Evolutionary conservation across 1,140 invertebrate genomes (phyloP), one percentile per base, ranked within the genome.

Genomic region (Rhyacophila brunnea): DNA sequence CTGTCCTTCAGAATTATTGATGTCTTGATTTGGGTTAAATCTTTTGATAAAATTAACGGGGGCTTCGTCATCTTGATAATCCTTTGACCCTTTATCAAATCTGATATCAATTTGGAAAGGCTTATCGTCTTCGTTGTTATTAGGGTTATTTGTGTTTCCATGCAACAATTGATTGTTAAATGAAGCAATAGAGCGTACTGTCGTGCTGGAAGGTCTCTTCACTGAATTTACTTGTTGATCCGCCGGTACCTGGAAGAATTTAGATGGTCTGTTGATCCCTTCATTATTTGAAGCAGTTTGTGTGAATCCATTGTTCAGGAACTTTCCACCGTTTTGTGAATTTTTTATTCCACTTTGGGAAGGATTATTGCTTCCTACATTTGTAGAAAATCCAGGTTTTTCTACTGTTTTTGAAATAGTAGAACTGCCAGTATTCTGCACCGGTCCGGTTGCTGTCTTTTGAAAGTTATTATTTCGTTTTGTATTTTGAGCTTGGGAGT

Each of bases 11-110:
- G 19, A 19, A 28, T 34, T 45, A 38, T 13, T 17, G 10, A 13
- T 10, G n/a, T 43, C 51, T 48, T 60, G 57, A 46, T 73, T 75
- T 0, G 77, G 74, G 38, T 78, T 73, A 49, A 79, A 79, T 1
- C 75, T 70, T 56, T 77, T 78, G 32, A 79, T 77, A 60, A 79
- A 78, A 13, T 73, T 71, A 14, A 69, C 68, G 1, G 72, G 64
- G 44, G 74, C 73, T 59, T 63, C 60, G 7, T 62, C 35, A 17
- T 57, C 49, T 20, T 47, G 14, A 4, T 18, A 11, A 18, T 49
- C 55, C 11, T 43, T 49, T 15, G 19, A 43, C 6, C 4, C 3
- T 10, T 4, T 17, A 11, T 49, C 7, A n/a, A 49, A 49, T 49
- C 32, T 34, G 19, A 49, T n/a, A 19, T 49, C 28, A 32, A 49